Evolutionary conservation across 2,888 invertebrate genomes (phyloP), one percentile per base, ranked within the genome.

Genomic region (Aricia artaxerxes): DNA sequence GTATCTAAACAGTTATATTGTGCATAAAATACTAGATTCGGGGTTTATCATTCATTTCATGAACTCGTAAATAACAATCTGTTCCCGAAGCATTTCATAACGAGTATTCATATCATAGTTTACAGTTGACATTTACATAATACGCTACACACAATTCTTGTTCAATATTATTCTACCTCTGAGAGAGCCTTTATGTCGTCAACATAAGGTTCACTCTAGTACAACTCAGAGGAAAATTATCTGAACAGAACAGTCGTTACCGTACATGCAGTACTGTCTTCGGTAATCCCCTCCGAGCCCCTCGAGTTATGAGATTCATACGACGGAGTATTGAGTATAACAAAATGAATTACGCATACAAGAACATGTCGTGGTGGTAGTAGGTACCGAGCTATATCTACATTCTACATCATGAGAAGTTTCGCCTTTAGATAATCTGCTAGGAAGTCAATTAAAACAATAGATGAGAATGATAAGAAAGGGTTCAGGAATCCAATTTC

Each of bases 41-140:
- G 24, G 24, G n/a, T 61, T 61, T 61, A 61, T 24, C 57, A 57
- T 57, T 24, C 57, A 57, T 57, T 49, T 57, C 57, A 24, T 24
- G 13, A 24, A 61, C 6, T 61, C 61, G 13, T 16, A 24, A 24
- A 24, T 24, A 57, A 57, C 16, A 4, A 57, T 57, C 57, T 4
- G 4, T 57, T 57, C 69, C 9, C 35, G 35, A 69, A 35, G 69
- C 35, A 69, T 69, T 11, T 35, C 35, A 69, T 69, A 69, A 69
- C 69, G 69, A 35, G 69, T 35, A 69, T 69, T 69, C 35, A 69
- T 69, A 35, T 69, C 69, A 69, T 69, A 69, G 35, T 69, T 69
- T 69, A 69, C 69, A 69, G 69, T 69, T 69, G 69, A 69, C 69
- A 69, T 69, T 69, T 69, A 69, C 69, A 69, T 69, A 35, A 69